Evolutionary conservation across 2,797 vertebrate genomes (phyloP), one percentile per base, ranked within the genome.

Genomic region (Chrosomus eos): DNA sequence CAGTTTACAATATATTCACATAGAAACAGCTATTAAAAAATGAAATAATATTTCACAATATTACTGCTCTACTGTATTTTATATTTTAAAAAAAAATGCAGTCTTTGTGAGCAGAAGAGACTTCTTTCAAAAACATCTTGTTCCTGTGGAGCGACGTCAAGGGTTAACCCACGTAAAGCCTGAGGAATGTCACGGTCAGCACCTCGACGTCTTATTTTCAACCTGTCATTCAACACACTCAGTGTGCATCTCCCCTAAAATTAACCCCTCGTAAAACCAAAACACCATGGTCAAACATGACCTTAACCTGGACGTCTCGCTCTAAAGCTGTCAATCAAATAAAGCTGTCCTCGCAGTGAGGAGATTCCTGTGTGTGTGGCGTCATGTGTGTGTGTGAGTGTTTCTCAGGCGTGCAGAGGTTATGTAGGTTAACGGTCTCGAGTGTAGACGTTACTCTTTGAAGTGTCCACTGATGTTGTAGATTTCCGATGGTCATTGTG

Each of bases 201-300:
- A 67, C 18, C 78, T 45, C 67, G 73, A 91, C 48, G 21, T 92
- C 91, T 94, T 89, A 60, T 90, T 93, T 71, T 45, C 77, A 88
- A 88, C 84, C 11, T 89, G 86, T 93, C 91, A 82, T 87, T 90
- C 71, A 68, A 55, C 64, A 60, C 64, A 21, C 33, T 62, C 51
- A 21, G 14, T 83, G 70, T 64, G 73, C 28, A 45, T 82, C 38
- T 85, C 67, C 74, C 40, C 67, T 60, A 58, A 79, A 48, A 78
- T 78, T 14, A 79, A 71, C 75, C 74, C 58, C 40, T 71, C 53
- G 48, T 84, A 84, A 71, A 76, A 62, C 13, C 83, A 79, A 28
- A 83, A 68, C 60, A 45, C 10, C 40, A n/a, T 21, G 14, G 40
- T 73, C 80, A 76, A 38, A 83, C 23, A 7, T 66, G 60, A 83